Base-by-base conservation (phyloP, 2,888 invertebrate genomes). In the Ceraclea dissimilis region DNA sequence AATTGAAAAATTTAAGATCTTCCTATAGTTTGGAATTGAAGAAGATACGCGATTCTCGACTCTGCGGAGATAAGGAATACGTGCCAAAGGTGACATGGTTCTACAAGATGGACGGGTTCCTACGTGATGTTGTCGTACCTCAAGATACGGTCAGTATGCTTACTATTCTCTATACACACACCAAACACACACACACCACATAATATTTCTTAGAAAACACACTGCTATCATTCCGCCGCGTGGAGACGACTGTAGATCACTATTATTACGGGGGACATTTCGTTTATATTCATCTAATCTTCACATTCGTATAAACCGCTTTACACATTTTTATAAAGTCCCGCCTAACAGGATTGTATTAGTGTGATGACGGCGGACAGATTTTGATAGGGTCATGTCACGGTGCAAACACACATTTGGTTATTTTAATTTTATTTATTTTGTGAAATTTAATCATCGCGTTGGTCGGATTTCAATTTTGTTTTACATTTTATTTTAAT, bases 31-130 rank as follows among this genome's bases (percentile, higher is more conserved):
- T 76, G 61, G 77, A 77, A 68, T 66, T 76, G 69, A 77, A 77
- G 72, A 77, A 77, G 69, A 77, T 77, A 70, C 74, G 76, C 70
- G 76, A 76, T 70, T 75, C 77, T 65, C 67, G 77, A 65, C 75
- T 76, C 71, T 75, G 75, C 64, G 74, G 76, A 67, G 76, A 76
- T 76, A 76, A 75, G 74, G 76, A 76, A 74, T 77, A 77, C 73
- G 69, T 75, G 63, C 77, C 77, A 60, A 76, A 76, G 70, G 76
- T 77, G 74, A 76, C 76, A 74, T 77, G 77, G 77, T 77, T 76
- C 69, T 75, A 76, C 67, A 76, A 76, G 72, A 76, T 76, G 69
- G 77, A 77, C 76, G 75, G 76, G 74, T 77, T 77, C 69, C 74
- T 77, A 66, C 73, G 76, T 66, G 76, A 76, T 67, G 76, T 77